Evolutionary conservation across 2,888 invertebrate genomes (phyloP).

Genomic region (Drosophila hawaiiensis): DNA sequence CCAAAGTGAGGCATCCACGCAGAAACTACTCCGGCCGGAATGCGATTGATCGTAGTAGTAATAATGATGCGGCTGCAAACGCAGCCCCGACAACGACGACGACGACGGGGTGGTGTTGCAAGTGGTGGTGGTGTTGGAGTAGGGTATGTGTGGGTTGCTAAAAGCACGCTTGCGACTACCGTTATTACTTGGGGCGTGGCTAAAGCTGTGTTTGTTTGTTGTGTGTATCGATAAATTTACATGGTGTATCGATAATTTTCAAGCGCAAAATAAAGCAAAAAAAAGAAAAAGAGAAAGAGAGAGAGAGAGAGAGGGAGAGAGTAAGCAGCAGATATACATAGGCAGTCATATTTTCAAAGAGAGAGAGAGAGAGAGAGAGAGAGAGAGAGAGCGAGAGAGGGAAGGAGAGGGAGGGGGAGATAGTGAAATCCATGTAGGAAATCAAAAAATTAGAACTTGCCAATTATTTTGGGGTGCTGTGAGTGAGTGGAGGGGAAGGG

Average conservation of each 20-base stretch:
- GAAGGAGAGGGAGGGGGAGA: background rate
- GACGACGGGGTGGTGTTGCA: conserved; percentile 18
- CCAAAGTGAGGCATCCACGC: conserved; percentile 78
- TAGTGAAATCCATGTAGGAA: conserved; percentile 37
- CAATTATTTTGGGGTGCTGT: conserved; percentile 21
- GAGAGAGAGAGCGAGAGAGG: background rate
- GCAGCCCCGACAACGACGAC: background rate
- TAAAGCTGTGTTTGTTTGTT: background rate
- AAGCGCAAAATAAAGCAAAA: conserved; percentile 31
- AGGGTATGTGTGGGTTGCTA: conserved; percentile 81
- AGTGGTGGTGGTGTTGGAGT: conserved; percentile 3
- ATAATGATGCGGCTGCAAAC: conserved; percentile 61
- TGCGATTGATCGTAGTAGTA: conserved; percentile 72
- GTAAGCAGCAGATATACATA: conserved; percentile 48
- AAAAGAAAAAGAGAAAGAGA: conserved; percentile 20
- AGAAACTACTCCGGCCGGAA: conserved; percentile 79
- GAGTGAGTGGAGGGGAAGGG: background rate
- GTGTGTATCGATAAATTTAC: background rate
- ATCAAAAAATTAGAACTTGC: conserved; percentile 23
- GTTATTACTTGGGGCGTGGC: conserved; percentile 44
- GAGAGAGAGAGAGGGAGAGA: conserved; percentile 46
- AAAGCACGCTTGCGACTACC: conserved; percentile 78
- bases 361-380: background rate
- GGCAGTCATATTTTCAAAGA: background rate
- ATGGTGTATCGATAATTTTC: background rate